phyloP scores from a whole-genome alignment of 2,113 vertebrate genomes.

The Rafetus swinhoei region DNA sequence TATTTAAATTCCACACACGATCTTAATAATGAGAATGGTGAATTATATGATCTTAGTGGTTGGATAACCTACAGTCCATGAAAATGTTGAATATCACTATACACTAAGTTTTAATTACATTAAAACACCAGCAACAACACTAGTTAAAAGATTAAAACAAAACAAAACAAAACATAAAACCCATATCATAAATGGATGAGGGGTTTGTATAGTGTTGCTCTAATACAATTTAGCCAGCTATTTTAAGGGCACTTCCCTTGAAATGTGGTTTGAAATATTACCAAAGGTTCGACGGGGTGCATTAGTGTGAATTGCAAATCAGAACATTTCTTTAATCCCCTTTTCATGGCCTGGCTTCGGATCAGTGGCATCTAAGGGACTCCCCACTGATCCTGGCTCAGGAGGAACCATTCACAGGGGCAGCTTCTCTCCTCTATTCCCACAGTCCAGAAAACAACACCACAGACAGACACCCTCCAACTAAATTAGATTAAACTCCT shows the following conservation, averaged over 20 bases:
- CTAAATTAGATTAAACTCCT: slow-evolving; percentile 99
- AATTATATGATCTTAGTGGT: not conserved
- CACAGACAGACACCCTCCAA: slow-evolving; percentile 88
- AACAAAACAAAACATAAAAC: slow-evolving; percentile 36
- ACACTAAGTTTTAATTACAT: slow-evolving; percentile 64
- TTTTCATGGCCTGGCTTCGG: slow-evolving; percentile 94
- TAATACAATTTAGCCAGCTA: slow-evolving; percentile 70
- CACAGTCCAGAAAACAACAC: slow-evolving; percentile 93
- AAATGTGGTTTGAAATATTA: slow-evolving; percentile 91
- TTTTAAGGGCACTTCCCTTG: slow-evolving; percentile 79
- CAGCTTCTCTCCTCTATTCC: slow-evolving; percentile 92
- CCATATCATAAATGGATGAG: slow-evolving; percentile 56
- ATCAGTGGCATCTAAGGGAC: slow-evolving; percentile 90
- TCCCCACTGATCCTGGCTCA: slow-evolving; percentile 97
- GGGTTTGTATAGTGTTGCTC: slow-evolving; percentile 36
- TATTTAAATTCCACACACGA: not conserved
- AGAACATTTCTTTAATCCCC: slow-evolving; percentile 95
- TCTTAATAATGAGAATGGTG: not conserved
- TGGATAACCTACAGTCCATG: slow-evolving; percentile 4
- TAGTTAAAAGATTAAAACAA: slow-evolving; percentile 63
- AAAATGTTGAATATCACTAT: slow-evolving; percentile 2
- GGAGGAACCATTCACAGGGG: slow-evolving; percentile 90
- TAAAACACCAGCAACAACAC: slow-evolving; percentile 33
- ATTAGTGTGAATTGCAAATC: slow-evolving; percentile 97
- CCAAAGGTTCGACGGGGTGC: slow-evolving; percentile 91